Evolutionary conservation across 2,113 vertebrate genomes (phyloP), one percentile per base, ranked within the genome.

Genomic region (Menura novaehollandiae): DNA sequence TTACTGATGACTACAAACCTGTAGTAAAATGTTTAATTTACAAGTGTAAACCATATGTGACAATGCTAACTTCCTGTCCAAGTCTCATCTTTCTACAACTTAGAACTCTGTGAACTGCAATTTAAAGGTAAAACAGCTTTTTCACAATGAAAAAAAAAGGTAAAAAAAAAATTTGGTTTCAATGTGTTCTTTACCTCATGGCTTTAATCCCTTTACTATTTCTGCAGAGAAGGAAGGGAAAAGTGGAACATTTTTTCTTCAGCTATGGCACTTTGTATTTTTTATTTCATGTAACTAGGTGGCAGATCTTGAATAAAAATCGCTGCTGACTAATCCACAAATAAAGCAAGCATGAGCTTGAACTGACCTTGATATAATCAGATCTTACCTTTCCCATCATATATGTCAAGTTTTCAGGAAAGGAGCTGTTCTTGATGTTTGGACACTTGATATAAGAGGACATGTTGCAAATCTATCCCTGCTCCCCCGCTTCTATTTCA

Each of bases 401-500:
- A 23, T 14, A 12, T 0, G 0, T 69, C 32, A 47, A 30, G 22
- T 69, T 60, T 68, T 73, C 43, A 86, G 32, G 21, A 49, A 49
- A 51, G 5, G 8, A 5, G 15, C 46, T 82, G 19, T 11, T 62
- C 28, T 67, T 62, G 43, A 35, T 47, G 16, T 73, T 72, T 32
- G 14, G 52, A 56, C 9, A 51, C 18, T 59, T 11, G 8, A 44
- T 33, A 39, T n/a, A 20, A 77, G 49, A 80, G 11, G 28, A 53
- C 3, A 6, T 33, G 10, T 44, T 91, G 6, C 11, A 33, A 26
- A 44, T 37, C 55, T 44, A 27, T 13, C 5, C 13, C 6, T 1
- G 1, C 7, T 11, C 2, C 18, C 5, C n/a, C 2, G 1, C 2
- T 11, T 26, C 9, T 4, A 1, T 49, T 55, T 19, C 37, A 52